Evolutionary conservation across 1,140 invertebrate genomes (phyloP), one percentile per base, ranked within the genome.

Genomic region (Drosophila pruinosa): DNA sequence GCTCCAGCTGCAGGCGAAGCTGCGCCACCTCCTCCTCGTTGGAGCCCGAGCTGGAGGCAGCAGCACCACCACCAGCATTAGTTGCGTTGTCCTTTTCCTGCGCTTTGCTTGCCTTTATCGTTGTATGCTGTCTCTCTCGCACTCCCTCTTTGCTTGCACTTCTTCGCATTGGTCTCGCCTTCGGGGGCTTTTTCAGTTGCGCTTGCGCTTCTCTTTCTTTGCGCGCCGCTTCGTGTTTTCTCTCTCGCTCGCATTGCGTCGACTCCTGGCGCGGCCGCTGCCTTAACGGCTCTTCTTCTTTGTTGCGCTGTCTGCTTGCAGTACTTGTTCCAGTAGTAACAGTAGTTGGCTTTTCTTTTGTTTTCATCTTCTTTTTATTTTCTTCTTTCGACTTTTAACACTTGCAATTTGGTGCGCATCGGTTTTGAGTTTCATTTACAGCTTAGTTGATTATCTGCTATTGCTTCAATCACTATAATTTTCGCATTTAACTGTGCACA

Each of bases 171-270:
- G 38, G 10, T 5, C 5, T 41, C 3, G 43, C 6, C 22, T 17
- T 31, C 15, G 24, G 10, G 10, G 34, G 31, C 6, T 38, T 50
- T 12, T 62, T 47, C 12, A 28, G 56, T 34, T 67, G 81, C 34
- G 54, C 28, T 28, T 72, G 58, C 61, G 70, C 67, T 38, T 90
- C 70, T 28, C 62, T 58, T 28, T 89, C 72, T 14, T 45, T 65
- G 5, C 53, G 43, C 6, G 68, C 58, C 14, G 54, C 54, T 31
- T 80, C 63, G 14, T 79, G 78, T 22, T 38, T 64, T 7, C 57
- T 38, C 45, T 62, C 90, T n/a, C 75, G 75, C 26, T 89, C 75
- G 41, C 78, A 79, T 21, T 53, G 45, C 5, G 65, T 19, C 8
- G 4, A 24, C 19, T 24, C 36, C 14, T 36, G 43, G 21, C 15